Evolutionary conservation across 2,113 vertebrate genomes (phyloP), one percentile per base, ranked within the genome.

Genomic region (Aramus guarauna): DNA sequence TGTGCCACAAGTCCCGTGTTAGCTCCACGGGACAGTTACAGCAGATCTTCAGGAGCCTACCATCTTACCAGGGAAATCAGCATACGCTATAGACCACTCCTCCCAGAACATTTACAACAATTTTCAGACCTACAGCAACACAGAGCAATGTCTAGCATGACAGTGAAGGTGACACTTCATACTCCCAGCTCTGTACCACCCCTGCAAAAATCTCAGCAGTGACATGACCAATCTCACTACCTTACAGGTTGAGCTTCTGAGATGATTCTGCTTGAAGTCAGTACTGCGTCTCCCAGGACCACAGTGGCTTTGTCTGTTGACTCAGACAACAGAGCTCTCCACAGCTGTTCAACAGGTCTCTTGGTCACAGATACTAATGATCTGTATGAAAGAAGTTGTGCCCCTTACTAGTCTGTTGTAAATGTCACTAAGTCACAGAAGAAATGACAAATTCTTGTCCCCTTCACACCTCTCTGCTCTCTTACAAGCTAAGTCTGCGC

Each of bases 71-170:
- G 22, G 52, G 27, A 72, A 74, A 55, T 43, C 23, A 5, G 13
- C 2, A 10, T 7, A 21, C 0, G 3, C 48, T 36, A 14, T 1
- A 79, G 16, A 43, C 6, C 7, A 5, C 37, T 48, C 23, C 50
- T n/a, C 26, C 37, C 18, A 36, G 16, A 62, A 73, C 1, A 4
- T 23, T 63, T 20, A 9, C 56, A 74, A 15, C 19, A 41, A 15
- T 17, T 37, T 53, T 36, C 62, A 75, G 47, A 73, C 62, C 43
- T 56, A 24, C 48, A 9, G 32, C 50, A 55, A 39, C 45, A 41
- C 16, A 48, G 34, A 84, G 24, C 18, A 47, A 22, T 5, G 6
- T 18, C 47, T 52, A 16, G 34, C 1, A 0, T 7, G 36, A 50
- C 47, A 72, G 36, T 1, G 12, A 68, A 52, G 21, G 62, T 13